These are phyloP conservation scores for Phoenicopterus ruber DNA, from an alignment of 2,113 vertebrate genomes.

Conservation along the genomic window DNA sequence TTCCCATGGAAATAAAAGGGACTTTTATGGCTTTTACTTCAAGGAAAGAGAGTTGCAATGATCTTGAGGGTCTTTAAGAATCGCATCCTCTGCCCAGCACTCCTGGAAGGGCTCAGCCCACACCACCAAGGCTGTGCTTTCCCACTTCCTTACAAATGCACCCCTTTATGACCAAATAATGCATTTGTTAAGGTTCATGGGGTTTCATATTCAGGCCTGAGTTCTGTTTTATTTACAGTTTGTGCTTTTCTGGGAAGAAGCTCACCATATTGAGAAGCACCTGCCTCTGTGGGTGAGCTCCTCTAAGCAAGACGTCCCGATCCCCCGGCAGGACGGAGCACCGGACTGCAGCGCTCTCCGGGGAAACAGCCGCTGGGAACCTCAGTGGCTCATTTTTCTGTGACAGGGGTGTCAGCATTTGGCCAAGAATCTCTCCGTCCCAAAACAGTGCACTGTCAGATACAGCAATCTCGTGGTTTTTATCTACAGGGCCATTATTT, in stretches of 20 bases:
- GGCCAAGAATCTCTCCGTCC: neutral
- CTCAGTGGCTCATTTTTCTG: neutral
- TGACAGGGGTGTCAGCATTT: neutral
- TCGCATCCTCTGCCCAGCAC: neutral
- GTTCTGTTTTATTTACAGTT: neutral
- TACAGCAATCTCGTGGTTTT: neutral
- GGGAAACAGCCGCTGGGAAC: neutral
- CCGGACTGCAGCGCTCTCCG: fast-evolving
- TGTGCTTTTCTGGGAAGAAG: neutral
- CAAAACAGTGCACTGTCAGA: neutral
- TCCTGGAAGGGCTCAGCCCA: neutral
- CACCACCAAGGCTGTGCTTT: fast-evolving
- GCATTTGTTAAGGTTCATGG: neutral
- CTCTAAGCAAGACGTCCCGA: neutral
- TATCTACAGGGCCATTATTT: constrained; percentile 42
- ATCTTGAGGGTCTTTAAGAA: neutral
- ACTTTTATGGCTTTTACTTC: neutral
- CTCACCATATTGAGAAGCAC: neutral
- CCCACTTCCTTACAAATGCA: neutral
- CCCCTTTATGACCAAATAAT: fast-evolving
- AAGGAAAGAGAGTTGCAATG: neutral
- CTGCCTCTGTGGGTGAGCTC: neutral
- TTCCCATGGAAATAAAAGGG: neutral
- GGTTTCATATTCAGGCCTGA: neutral
- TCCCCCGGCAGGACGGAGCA: neutral